Evolutionary conservation across 2,113 vertebrate species (phyloP).

Genomic region (Pomatostomus ruficeps): DNA sequence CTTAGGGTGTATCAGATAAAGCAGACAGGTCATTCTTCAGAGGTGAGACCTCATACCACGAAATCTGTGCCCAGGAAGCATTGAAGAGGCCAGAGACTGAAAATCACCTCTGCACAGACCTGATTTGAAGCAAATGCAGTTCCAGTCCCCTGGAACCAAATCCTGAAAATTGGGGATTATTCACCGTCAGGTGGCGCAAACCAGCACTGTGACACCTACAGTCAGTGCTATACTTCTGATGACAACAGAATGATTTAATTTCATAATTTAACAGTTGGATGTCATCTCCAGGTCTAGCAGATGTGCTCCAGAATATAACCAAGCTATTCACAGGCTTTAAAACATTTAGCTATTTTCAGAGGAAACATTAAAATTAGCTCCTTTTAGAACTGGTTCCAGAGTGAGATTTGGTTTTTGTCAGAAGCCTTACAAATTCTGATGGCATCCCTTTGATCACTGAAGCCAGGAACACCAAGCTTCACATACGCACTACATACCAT

Average conservation of each 20-base stretch:
- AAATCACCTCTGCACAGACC: background rate
- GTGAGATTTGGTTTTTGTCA: background rate
- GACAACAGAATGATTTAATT: background rate
- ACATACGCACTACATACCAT: background rate
- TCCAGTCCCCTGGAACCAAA: background rate
- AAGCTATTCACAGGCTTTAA: background rate
- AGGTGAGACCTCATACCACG: accelerated
- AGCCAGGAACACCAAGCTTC: background rate
- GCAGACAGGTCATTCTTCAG: background rate
- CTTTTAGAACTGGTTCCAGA: background rate
- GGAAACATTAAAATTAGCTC: background rate
- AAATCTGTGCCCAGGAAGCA: background rate
- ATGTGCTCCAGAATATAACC: background rate
- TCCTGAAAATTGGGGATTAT: background rate
- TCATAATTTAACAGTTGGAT: background rate
- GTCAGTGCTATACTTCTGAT: background rate
- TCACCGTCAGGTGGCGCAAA: background rate
- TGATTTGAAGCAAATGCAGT: background rate
- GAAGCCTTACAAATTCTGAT: background rate
- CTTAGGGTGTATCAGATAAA: background rate
- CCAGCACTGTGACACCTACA: background rate
- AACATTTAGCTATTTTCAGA: background rate
- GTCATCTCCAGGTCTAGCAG: background rate
- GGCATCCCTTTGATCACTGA: background rate
- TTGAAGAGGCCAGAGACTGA: background rate